Evolutionary conservation across 2,797 vertebrate species (phyloP), one percentile per base, ranked within the genome.

Genomic region (Acanthis flammea): DNA sequence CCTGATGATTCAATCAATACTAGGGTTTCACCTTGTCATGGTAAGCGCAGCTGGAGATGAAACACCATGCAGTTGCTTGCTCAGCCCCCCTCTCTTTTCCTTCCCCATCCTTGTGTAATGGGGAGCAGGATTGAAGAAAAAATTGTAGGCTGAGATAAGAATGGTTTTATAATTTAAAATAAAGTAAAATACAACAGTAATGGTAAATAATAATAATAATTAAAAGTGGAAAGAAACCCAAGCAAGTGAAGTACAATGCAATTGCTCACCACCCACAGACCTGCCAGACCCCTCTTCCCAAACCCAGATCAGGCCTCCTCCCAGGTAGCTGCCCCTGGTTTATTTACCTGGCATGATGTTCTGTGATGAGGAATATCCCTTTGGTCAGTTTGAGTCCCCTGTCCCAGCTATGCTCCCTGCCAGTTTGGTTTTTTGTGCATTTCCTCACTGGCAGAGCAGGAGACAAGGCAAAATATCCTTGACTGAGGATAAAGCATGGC

Each of bases 401-500:
- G n/a, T 45, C 19, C 37, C 47, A 47, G 39, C 6, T 39, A 14
- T 25, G 30, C 28, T 33, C 45, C 62, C n/a, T 45, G n/a, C 7
- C 15, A 30, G 28, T 51, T 67, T 39, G 28, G 3, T 5, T 37
- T 30, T n/a, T 33, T n/a, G 16, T 33, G 39, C 8, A 12, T 44
- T 76, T 60, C 39, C 13, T n/a, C 11, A 33, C 12, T 28, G 22
- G 19, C 28, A 75, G 53, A 58, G n/a, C 12, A 10, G 0, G 0
- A 19, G 27, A 44, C 6, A 45, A 51, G 16, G 15, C 24, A 75
- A 75, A 44, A 39, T 39, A 27, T 37, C 28, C n/a, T 60, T 58
- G 5, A 37, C 27, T n/a, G n/a, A 24, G 13, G 28, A 45, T 37
- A 51, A 67, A 37, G 28, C 13, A 60, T 0, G 0, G 17, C 19